Percentiles rank a stretch among this genome's conserved stretches.
Conservation (phyloP, 2,888 invertebrate species). For the Troilus luridus region DNA sequence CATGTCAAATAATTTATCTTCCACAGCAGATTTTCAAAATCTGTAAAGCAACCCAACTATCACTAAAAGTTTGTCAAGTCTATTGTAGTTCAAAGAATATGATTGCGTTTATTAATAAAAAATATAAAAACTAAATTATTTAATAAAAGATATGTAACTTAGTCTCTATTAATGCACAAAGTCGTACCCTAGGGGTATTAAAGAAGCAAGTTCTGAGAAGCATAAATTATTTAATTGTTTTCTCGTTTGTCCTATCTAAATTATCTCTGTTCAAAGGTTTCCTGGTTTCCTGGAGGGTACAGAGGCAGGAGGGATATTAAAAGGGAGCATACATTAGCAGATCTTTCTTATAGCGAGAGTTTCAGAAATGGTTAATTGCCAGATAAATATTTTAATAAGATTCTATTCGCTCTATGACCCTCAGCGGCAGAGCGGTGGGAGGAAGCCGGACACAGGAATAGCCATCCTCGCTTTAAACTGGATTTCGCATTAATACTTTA, state of each 20-base stretch:
- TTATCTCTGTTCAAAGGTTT: neutral
- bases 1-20: no score
- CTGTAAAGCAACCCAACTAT: no score
- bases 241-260: neutral
- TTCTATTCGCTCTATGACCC: neutral
- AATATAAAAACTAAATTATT: no score
- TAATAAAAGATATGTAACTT: no score
- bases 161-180: no score
- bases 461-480: neutral
- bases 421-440: neutral
- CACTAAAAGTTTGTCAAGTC: no score
- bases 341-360: neutral
- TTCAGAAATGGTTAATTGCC: neutral
- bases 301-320: neutral
- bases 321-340: neutral
- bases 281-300: neutral
- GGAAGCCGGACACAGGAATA: neutral
- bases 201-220: neutral
- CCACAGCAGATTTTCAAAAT: no score
- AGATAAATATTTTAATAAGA: conserved; percentile 11
- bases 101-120: no score
- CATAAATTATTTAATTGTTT: neutral
- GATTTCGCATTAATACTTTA: neutral
- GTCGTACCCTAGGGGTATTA: no score
- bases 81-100: no score